Evolutionary conservation across 1,140 invertebrate species (phyloP).

Genomic region (Neotoxoptera formosana): DNA sequence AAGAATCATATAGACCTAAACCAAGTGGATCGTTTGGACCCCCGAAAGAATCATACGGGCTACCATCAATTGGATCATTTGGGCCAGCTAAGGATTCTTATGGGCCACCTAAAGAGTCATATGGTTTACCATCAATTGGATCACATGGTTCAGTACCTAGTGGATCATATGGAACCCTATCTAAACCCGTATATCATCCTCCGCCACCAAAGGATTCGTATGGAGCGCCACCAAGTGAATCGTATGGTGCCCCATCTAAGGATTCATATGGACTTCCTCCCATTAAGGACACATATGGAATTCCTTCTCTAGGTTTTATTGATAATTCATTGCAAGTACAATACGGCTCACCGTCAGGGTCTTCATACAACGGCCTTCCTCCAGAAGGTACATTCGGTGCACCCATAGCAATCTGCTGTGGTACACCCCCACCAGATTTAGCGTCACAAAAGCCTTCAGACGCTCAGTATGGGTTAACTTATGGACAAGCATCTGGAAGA

Average conservation of each 20-base stretch:
- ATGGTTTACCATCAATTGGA: too few relatives aligned
- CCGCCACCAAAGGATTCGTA: not conserved
- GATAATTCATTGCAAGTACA: conserved; percentile 41
- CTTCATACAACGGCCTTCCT: conserved; percentile 51
- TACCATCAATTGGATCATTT: not conserved
- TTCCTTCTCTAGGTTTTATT: not conserved
- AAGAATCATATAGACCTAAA: not conserved
- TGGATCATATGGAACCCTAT: not conserved
- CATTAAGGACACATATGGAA: not conserved
- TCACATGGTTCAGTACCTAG: not conserved
- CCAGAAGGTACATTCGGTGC: conserved; percentile 59
- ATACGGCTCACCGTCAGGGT: not conserved
- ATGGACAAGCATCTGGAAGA: conserved; percentile 61
- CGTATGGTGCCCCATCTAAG: conserved; percentile 1
- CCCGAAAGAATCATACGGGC: not conserved
- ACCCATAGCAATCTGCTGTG: conserved; percentile 60
- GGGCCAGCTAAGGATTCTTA: not conserved
- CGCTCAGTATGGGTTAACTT: conserved; percentile 54
- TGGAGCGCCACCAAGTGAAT: not conserved
- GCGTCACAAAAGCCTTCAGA: conserved; percentile 24
- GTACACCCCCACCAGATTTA: conserved; percentile 59
- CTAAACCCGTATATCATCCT: not conserved
- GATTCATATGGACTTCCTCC: not conserved
- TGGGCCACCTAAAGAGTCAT: too few relatives aligned
- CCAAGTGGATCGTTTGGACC: not conserved